Percentiles rank a stretch among this genome's conserved stretches.
phyloP scores from a whole-genome alignment of 1,140 invertebrate genomes.

The Sipha flava region DNA sequence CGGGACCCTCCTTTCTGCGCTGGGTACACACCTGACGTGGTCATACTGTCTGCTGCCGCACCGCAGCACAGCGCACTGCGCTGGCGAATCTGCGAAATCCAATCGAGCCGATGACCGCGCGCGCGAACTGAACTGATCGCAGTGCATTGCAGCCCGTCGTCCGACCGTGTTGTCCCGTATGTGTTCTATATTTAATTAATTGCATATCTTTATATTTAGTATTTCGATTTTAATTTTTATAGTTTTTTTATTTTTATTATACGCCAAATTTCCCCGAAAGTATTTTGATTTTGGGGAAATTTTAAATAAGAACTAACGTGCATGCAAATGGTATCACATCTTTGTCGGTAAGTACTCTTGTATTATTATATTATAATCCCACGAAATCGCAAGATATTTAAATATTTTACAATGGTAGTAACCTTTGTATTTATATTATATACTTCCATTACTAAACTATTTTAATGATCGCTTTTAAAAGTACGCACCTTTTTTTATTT shows the following conservation, averaged over 20 bases:
- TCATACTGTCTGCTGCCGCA: slow-evolving; percentile 8
- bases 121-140: slow-evolving; percentile 15
- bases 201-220: background rate
- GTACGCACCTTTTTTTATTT: too few relatives aligned
- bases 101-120: slow-evolving; percentile 29
- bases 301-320: background rate
- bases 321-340: slow-evolving; percentile 19
- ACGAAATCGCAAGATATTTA: background rate
- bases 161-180: background rate
- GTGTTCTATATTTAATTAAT: background rate
- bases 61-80: background rate
- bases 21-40: background rate
- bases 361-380: background rate
- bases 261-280: background rate
- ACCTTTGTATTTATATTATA: too few relatives aligned
- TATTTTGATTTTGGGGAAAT: background rate
- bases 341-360: background rate
- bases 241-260: background rate
- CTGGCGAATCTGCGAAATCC: slow-evolving; percentile 26
- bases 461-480: too few relatives aligned
- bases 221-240: background rate
- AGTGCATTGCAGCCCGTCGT: slow-evolving; percentile 9
- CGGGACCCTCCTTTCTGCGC: background rate
- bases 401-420: too few relatives aligned
- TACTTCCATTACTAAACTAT: too few relatives aligned